Base-by-base conservation (phyloP, 2,113 vertebrate species). In the Erythrolamprus reginae region DNA sequence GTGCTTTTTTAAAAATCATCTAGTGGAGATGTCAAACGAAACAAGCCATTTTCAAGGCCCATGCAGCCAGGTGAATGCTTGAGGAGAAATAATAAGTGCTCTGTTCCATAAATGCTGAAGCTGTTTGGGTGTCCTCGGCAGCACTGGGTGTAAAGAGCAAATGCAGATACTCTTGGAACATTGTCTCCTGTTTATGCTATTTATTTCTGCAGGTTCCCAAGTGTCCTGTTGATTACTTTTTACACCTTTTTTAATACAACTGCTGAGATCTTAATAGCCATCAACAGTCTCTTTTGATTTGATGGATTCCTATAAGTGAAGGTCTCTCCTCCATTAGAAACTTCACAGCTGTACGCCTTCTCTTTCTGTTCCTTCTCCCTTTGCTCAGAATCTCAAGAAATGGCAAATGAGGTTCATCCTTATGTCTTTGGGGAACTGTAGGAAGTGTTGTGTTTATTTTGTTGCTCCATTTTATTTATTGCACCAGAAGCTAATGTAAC, bases 231-330 rank as follows among this genome's bases (percentile, higher is more conserved):
- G 21, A 33, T 83, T 2, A 86, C 90, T 88, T 55, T 88, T 91
- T 51, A 88, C 70, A 82, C 86, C 53, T 50, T 84, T 90, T 86
- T 82, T 87, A 61, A 19, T 61, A 10, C 19, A 48, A 45, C n/a
- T 56, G 45, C 9, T 65, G 70, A 24, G 70, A 91, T 88, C 45
- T 50, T 88, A 91, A 88, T 91, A 47, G 70, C 70, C 61, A 91
- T 91, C 70, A 83, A 47, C 52, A 61, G n/a, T 50, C 70, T 91
- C 45, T 33, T 61, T 88, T 88, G 47, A 82, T 48, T 82, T 91
- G 86, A 83, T 21, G 82, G n/a, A 83, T 47, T n/a, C 23, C 65
- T 58, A 1, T 58, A 55, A 91, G 51, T 48, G 52, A 87, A 87
- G 17, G 8, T 56, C 88, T n/a, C 55, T 91, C 42, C 42, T 58